Evolutionary conservation across 2,113 vertebrate genomes (phyloP).

Genomic region (Phrynocephalus versicolor): DNA sequence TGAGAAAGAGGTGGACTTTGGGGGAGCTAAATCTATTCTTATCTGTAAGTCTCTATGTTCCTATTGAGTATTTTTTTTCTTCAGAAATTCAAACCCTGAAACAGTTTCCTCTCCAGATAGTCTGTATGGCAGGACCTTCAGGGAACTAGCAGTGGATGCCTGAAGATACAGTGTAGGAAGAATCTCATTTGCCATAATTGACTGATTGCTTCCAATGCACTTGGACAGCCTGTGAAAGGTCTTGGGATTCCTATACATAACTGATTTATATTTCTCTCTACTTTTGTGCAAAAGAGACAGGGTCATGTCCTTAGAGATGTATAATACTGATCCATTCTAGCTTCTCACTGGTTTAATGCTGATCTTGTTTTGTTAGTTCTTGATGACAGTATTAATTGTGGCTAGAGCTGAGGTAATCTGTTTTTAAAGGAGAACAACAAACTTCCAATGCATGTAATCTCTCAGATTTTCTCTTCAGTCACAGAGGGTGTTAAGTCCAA

Average conservation of each 20-base stretch:
- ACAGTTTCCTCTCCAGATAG: too few species aligned
- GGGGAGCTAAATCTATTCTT: too few species aligned
- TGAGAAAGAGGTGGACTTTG: too few species aligned
- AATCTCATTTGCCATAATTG: neutral
- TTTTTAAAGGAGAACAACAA: constrained; percentile 20
- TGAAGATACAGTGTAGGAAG: too few species aligned
- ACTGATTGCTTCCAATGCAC: neutral
- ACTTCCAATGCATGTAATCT: neutral
- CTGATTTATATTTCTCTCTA: neutral
- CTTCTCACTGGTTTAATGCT: neutral
- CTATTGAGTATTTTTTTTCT: too few species aligned
- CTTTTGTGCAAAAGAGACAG: neutral
- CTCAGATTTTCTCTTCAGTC: neutral
- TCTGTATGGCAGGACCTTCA: neutral
- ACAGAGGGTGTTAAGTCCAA: constrained; percentile 18
- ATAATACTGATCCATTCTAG: neutral
- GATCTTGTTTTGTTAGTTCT: constrained; percentile 11
- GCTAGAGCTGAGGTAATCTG: neutral
- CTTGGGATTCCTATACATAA: neutral
- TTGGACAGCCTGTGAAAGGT: neutral
- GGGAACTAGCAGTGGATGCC: neutral
- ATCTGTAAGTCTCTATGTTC: too few species aligned
- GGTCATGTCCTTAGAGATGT: neutral
- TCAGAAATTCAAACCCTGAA: too few species aligned
- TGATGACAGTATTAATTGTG: constrained; percentile 8